Base-by-base conservation (phyloP, 2,888 invertebrate genomes). In the Sialis fuliginosa region DNA sequence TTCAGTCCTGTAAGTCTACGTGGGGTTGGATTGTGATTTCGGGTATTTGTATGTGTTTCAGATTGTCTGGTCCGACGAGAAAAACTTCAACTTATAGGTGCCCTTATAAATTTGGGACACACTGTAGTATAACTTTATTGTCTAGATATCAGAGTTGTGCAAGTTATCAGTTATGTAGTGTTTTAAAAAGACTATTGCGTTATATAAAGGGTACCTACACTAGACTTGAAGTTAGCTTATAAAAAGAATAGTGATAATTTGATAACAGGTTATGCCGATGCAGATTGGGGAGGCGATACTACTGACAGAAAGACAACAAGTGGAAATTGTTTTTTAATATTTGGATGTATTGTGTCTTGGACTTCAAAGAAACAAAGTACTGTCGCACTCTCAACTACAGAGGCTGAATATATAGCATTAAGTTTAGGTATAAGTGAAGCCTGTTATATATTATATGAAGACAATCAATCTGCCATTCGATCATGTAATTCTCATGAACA, bases 201-300 rank as follows among this genome's bases (percentile, higher is more conserved):
- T 22, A 22, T 22, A 22, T 22, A 22, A 22, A 22, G 22, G 22
- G 22, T 22, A 22, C 22, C 4, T 22, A 22, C 22, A 35, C 4
- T 35, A n/a, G 10, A 22, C 22, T 22, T 22, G 22, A 22, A 22
- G 22, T 22, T 22, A 22, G 22, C 22, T 22, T 22, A 22, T 35
- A 35, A 35, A 35, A 35, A 35, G 35, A 35, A 10, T n/a, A 35
- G 9, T 35, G 35, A 35, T 35, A 35, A 35, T 35, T n/a, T n/a
- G 2, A 35, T 35, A 4, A 35, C 37, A 12, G 45, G 45, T 7
- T 45, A 45, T 22, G 45, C 45, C 34, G 45, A 44, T 44, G 45
- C 45, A 13, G 33, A 44, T 44, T 44, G 45, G 35, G 45, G 45
- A 32, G 45, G 45, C 35, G 45, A 44, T 13, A 44, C 34, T 35